Conservation (phyloP, 2,797 vertebrate species). For the Acrossocheilus fasciatus region DNA sequence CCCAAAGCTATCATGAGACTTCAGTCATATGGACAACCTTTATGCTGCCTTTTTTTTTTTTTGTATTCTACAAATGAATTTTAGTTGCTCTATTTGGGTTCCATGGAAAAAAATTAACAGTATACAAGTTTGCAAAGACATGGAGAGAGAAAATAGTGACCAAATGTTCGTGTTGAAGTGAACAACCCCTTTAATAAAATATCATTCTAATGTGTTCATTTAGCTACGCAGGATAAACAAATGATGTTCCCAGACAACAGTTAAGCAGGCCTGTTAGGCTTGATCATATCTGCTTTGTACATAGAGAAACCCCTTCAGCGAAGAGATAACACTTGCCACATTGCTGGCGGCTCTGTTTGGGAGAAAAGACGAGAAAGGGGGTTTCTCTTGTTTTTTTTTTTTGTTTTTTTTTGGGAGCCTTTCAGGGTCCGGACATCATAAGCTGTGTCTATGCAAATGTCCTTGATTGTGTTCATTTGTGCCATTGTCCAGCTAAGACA, state of each 20-base stretch:
- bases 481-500: slow-evolving; percentile 42
- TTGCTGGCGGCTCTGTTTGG: slow-evolving; percentile 39
- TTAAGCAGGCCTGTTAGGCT: slow-evolving; percentile 39
- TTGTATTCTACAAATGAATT: not conserved
- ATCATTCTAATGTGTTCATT: slow-evolving; percentile 26
- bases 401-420: slow-evolving; percentile 25
- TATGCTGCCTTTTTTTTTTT: not conserved
- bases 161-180: not conserved
- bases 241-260: slow-evolving; percentile 46
- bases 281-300: slow-evolving; percentile 49
- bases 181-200: not conserved
- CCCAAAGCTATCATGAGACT: not conserved
- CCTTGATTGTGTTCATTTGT: slow-evolving; percentile 37
- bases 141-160: not conserved
- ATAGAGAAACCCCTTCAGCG: slow-evolving; percentile 48
- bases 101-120: not conserved
- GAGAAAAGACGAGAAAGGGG: slow-evolving; percentile 29
- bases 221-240: slow-evolving; percentile 38
- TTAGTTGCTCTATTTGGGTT: not conserved
- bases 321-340: slow-evolving; percentile 52
- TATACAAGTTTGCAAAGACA: not conserved
- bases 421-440: slow-evolving; percentile 66
- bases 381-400: slow-evolving; percentile 22
- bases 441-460: slow-evolving; percentile 63
- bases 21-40: not conserved